These are phyloP conservation scores for Cheilosia vernalis DNA, from an alignment of 2,888 invertebrate genomes.

Conservation along the genomic window DNA sequence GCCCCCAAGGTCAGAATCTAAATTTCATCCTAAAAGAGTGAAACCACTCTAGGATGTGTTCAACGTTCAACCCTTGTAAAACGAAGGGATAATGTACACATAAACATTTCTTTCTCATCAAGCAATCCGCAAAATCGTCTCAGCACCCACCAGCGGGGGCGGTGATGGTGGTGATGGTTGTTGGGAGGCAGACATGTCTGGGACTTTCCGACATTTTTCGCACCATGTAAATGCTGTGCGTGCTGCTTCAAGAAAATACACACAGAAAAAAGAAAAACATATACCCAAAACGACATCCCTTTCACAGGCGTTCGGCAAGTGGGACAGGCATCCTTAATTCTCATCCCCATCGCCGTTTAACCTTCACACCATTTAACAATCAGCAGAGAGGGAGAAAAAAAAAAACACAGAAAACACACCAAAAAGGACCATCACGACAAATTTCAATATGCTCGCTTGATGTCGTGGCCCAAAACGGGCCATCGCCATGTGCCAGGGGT, in stretches of 20 bases:
- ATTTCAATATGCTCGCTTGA: slow-evolving; percentile 71
- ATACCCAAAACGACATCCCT: slow-evolving; percentile 64
- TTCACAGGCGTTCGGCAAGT: slow-evolving; percentile 71
- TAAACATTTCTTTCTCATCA: slow-evolving; percentile 72
- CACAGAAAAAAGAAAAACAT: slow-evolving; percentile 16
- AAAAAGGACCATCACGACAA: slow-evolving; percentile 71
- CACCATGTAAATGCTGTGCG: slow-evolving; percentile 64
- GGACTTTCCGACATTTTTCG: slow-evolving; percentile 34
- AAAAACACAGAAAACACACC: slow-evolving; percentile 49
- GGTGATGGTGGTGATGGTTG: neutral
- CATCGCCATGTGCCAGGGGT: slow-evolving; percentile 47
- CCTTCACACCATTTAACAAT: slow-evolving; percentile 74
- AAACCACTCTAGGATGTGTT: slow-evolving; percentile 51
- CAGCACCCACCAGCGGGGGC: slow-evolving; percentile 14
- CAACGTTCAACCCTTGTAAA: slow-evolving; percentile 73
- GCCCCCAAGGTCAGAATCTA: slow-evolving; percentile 68
- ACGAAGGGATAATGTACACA: slow-evolving; percentile 72
- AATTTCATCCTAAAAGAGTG: slow-evolving; percentile 27
- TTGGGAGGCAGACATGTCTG: slow-evolving; percentile 67
- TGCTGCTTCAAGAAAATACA: slow-evolving; percentile 58
- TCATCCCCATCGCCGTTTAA: slow-evolving; percentile 56
- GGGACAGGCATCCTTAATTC: slow-evolving; percentile 72
- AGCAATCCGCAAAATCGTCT: slow-evolving; percentile 59
- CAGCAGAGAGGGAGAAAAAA: slow-evolving; percentile 40
- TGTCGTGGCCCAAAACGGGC: slow-evolving; percentile 59